Conservation (phyloP, 2,797 vertebrate species). For the Onychomys leucogaster region DNA sequence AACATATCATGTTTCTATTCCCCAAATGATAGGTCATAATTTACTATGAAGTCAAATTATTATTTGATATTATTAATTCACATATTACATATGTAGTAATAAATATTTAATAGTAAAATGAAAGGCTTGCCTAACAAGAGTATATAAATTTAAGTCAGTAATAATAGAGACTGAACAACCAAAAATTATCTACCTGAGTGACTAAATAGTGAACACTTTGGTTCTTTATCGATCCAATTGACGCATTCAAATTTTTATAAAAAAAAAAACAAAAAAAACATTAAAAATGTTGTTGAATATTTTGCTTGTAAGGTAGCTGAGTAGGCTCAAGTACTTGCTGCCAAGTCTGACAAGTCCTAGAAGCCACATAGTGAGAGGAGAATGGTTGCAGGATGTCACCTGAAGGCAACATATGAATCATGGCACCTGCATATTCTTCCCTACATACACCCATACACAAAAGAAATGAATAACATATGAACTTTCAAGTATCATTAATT, state of each 20-base stretch:
- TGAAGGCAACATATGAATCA: too few relatives aligned
- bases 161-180: too few relatives aligned
- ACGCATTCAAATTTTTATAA: neutral
- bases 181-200: neutral
- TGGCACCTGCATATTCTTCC: neutral
- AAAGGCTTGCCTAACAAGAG: neutral
- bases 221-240: neutral
- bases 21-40: neutral
- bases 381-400: neutral
- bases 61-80: neutral
- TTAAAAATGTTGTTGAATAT: neutral
- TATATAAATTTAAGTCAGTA: neutral
- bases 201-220: neutral
- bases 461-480: neutral
- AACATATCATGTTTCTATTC: neutral
- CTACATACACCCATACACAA: neutral
- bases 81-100: neutral
- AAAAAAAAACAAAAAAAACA: neutral
- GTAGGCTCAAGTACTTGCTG: fast-evolving
- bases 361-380: neutral
- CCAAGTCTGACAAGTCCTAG: neutral
- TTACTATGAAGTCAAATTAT: neutral
- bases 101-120: neutral
- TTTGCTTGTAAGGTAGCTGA: neutral
- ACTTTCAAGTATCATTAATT: neutral